Base-by-base conservation (phyloP, 2,797 vertebrate species). In the Xenops minutus region DNA sequence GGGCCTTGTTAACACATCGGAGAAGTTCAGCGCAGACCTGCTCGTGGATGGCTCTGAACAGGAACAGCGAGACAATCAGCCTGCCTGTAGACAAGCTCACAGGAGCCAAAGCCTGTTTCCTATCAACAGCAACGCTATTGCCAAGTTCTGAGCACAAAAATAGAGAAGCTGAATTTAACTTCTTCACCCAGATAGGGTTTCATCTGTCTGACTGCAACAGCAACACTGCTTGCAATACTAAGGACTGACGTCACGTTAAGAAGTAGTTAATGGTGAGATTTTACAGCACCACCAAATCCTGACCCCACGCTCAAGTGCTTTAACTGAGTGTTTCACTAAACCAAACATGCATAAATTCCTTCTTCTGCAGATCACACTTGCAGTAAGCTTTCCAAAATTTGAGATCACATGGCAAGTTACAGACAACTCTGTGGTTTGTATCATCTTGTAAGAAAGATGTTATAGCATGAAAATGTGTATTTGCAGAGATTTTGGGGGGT, bases 1-100 rank as follows among this genome's bases (percentile, higher is more conserved):
- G 62, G 99, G 99, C 58, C 99, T 98, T 39, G 99, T 99, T 94
- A 99, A 98, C 64, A 98, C 98, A 95, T 99, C 99, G 36, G 99
- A 98, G 96, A 98, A 99, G 97, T 99, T 99, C 94, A 99, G 93
- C 19, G 98, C 98, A 36, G 99, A 98, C 91, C 98, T 98, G 97
- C 99, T 99, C 14, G 99, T 98, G 81, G 98, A 99, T 68, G 99
- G 99, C 85, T 99, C 99, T 99, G 89, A 90, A 94, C 89, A 93
- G 34, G 36, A 94, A 86, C 52, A 89, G 52, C 10, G 3, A 92
- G 62, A 91, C 63, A 91, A 94, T 93, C 7, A 97, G 78, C 61
- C 87, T 46, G 78, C 24, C 88, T 49, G 63, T 4, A 93, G 86
- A 51, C 89, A 95, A 93, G 91, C 71, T 83, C 67, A 78, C 54